Evolutionary conservation across 2,113 vertebrate species (phyloP), one percentile per base, ranked within the genome.

Genomic region (Suncus etruscus): DNA sequence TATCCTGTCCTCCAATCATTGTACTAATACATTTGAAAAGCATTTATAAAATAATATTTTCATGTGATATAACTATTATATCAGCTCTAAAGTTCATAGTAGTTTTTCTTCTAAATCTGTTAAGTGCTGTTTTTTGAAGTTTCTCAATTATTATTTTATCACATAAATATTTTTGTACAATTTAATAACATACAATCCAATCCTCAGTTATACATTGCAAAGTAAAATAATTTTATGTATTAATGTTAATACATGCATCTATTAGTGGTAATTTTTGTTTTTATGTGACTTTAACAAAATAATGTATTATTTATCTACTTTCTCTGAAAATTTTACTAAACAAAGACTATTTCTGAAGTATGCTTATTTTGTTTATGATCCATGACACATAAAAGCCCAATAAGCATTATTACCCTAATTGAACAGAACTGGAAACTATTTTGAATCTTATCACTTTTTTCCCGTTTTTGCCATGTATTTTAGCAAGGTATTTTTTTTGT

Each of bases 111-210:
- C 87, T 58, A 63, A 89, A 48, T 81, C 1, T 39, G 61, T 6
- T 72, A 87, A 75, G 1, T 31, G 58, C 58, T 4, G 18, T 65
- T 81, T 32, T 89, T 83, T 75, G 9, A 92, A 90, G 18, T 84
- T 90, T 83, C 24, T 93, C 90, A 90, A 29, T 81, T 86, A 31
- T 58, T 89, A 87, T 18, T 92, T 80, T 83, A 92, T 89, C 45
- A 82, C 2, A 75, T 80, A 89, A 18, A 89, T 90, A 11, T 8
- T 76, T 85, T 86, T 85, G 80, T 0, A 87, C 80, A 88, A 78
- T 66, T 77, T n/a, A 91, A 3, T 86, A 75, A 45, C 65, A 5
- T 92, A 31, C 32, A 83, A 85, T 9, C 78, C 1, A 72, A 68
- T 68, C 10, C 91, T 47, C 32, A 77, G 70, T 66, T 89, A 63